phyloP scores from a whole-genome alignment of 2,888 invertebrate genomes.

The Elegia similella region DNA sequence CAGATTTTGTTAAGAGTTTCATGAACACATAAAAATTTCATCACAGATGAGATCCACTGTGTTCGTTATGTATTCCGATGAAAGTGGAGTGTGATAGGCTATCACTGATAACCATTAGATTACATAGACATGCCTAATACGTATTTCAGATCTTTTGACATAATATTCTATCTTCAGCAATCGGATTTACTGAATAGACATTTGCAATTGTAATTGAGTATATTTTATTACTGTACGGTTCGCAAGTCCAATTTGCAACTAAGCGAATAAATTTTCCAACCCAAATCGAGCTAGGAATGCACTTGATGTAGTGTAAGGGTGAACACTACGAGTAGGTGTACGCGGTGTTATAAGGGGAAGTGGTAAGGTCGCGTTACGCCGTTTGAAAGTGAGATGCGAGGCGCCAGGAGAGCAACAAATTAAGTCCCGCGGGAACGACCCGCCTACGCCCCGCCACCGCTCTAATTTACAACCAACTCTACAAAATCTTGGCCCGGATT shows the following conservation, averaged over 20 bases:
- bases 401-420: conserved; percentile 82
- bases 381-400: conserved; percentile 80
- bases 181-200: too few species aligned
- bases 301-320: conserved; percentile 33
- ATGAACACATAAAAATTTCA: too few species aligned
- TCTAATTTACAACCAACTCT: background rate
- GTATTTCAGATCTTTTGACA: too few species aligned
- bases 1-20: background rate
- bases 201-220: too few species aligned
- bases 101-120: too few species aligned
- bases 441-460: conserved; percentile 50
- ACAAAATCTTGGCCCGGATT: background rate
- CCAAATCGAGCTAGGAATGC: background rate
- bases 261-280: conserved; percentile 1
- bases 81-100: too few species aligned
- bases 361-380: conserved; percentile 78
- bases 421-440: conserved; percentile 73
- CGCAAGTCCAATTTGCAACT: background rate
- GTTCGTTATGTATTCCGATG: too few species aligned
- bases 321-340: conserved; percentile 59
- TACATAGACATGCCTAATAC: too few species aligned
- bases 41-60: too few species aligned
- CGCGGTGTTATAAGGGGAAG: conserved; percentile 61
- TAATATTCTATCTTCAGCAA: too few species aligned
- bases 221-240: background rate